A percentile compares a stretch with the other conserved stretches of the same genome.
phyloP scores from a whole-genome alignment of 1,140 invertebrate species.

The Lepidurus couesii region DNA sequence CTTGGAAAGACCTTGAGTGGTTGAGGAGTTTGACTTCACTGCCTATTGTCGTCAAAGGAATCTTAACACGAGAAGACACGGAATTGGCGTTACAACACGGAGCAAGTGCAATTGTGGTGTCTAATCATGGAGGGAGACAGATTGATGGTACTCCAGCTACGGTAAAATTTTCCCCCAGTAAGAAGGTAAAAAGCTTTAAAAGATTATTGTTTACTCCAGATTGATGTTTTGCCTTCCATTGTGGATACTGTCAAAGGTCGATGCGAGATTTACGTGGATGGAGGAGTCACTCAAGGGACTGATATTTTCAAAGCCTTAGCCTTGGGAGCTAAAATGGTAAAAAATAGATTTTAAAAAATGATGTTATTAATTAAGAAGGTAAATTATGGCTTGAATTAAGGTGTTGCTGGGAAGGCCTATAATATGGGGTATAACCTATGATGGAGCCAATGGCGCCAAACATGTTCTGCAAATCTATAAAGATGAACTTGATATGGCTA shows the following conservation, averaged over 20 bases:
- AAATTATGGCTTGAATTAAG: neutral
- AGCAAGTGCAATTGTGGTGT: conserved; percentile 46
- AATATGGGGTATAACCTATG: conserved; percentile 33
- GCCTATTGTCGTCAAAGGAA: conserved; percentile 49
- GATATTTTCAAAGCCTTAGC: conserved; percentile 52
- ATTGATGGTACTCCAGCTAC: conserved; percentile 46
- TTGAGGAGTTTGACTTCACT: conserved; percentile 43
- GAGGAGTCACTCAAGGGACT: conserved; percentile 49
- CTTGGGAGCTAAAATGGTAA: conserved; percentile 46
- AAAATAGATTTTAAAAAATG: neutral
- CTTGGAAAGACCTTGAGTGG: conserved; percentile 48
- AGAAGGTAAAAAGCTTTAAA: conserved; percentile 36
- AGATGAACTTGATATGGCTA: conserved; percentile 35
- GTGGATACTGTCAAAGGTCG: conserved; percentile 44
- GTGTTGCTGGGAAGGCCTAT: conserved; percentile 33
- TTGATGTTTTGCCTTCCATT: conserved; percentile 48
- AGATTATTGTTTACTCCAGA: conserved; percentile 39
- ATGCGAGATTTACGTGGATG: conserved; percentile 50
- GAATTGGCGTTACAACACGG: conserved; percentile 44
- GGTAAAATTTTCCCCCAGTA: conserved; percentile 37
- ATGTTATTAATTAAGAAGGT: neutral
- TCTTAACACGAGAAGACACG: conserved; percentile 50
- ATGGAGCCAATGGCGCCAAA: conserved; percentile 30
- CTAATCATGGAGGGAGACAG: conserved; percentile 48
- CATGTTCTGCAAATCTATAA: conserved; percentile 32